These are phyloP conservation scores for Coremacera marginata DNA, from an alignment of 2,888 invertebrate genomes.

Conservation along the genomic window DNA sequence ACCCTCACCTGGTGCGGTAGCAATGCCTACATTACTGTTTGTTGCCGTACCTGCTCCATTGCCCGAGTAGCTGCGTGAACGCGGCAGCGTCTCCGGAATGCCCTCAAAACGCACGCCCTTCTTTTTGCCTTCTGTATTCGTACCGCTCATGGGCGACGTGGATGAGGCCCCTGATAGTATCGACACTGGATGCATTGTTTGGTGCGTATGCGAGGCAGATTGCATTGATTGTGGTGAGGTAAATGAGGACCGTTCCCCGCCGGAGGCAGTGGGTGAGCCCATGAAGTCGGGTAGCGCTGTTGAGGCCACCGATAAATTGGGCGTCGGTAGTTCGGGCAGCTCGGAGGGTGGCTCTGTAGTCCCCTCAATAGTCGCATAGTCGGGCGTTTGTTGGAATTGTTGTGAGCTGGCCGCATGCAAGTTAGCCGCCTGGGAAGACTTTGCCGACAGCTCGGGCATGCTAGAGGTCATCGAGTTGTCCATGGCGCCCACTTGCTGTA, in stretches of 20 bases:
- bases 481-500: slow-evolving; percentile 60
- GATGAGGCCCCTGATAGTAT: slow-evolving; percentile 63
- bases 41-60: slow-evolving; percentile 64
- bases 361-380: slow-evolving; percentile 44
- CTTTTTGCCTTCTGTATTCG: slow-evolving; percentile 58
- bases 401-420: slow-evolving; percentile 50
- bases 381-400: slow-evolving; percentile 52
- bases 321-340: slow-evolving; percentile 67
- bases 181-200: slow-evolving; percentile 59
- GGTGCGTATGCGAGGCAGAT: slow-evolving; percentile 55
- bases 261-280: slow-evolving; percentile 63
- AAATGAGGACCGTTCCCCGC: slow-evolving; percentile 61
- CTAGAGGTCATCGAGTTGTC: slow-evolving; percentile 71
- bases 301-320: slow-evolving; percentile 73
- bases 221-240: slow-evolving; percentile 61
- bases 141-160: slow-evolving; percentile 61
- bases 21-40: slow-evolving; percentile 14
- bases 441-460: slow-evolving; percentile 73
- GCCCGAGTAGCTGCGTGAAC: slow-evolving; percentile 72
- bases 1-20: slow-evolving; percentile 55
- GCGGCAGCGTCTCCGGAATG: slow-evolving; percentile 69
- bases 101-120: slow-evolving; percentile 70
- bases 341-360: slow-evolving; percentile 55
- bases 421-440: slow-evolving; percentile 50
- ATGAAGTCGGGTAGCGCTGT: slow-evolving; percentile 65